Percentiles rank a stretch among this genome's conserved stretches.
phyloP scores from a whole-genome alignment of 2,797 vertebrate genomes.

The Tokudaia muenninki region DNA sequence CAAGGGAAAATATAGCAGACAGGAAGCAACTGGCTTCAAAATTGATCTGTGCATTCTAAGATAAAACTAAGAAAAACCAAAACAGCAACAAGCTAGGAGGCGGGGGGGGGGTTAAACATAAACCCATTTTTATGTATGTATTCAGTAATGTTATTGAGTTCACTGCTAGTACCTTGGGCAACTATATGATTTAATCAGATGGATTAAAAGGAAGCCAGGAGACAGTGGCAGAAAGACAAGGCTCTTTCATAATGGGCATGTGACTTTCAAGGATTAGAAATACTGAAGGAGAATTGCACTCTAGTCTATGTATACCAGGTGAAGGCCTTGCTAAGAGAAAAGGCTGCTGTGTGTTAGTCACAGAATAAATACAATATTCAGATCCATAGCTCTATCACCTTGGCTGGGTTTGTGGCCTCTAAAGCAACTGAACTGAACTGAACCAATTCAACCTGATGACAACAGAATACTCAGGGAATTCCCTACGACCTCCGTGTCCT shows the following conservation, averaged over 20 bases:
- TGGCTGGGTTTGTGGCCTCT: background rate
- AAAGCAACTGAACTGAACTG: background rate
- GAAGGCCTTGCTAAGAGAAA: background rate
- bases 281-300: background rate
- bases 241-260: background rate
- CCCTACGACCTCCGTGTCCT: background rate
- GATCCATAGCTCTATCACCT: background rate
- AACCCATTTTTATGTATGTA: background rate
- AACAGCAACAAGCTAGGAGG: background rate
- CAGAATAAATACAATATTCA: background rate
- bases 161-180: background rate
- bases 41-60: background rate
- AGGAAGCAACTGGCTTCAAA: background rate
- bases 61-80: background rate
- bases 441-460: background rate
- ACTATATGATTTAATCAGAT: background rate
- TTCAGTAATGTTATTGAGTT: background rate
- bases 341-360: background rate
- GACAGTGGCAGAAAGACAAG: background rate
- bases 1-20: background rate
- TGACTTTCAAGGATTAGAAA: background rate
- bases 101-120: background rate
- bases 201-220: background rate
- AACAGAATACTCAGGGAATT: background rate
- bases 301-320: accelerated